A percentile compares a stretch with the other conserved stretches of the same genome.
Evolutionary conservation across 2,888 invertebrate genomes (phyloP).

Genomic region (Tiliacea citrago): DNA sequence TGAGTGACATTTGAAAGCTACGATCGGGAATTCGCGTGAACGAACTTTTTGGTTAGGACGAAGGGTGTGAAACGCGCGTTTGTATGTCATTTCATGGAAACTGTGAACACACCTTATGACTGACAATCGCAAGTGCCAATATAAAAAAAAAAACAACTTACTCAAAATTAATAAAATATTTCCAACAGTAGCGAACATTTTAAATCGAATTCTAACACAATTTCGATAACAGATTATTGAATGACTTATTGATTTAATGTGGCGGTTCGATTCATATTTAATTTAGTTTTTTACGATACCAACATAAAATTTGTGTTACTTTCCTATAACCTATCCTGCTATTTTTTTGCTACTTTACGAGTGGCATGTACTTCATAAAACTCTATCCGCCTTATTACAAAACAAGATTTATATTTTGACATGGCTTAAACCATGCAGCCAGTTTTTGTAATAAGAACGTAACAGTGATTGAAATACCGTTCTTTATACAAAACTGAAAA

Average conservation of each 20-base stretch:
- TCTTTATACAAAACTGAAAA: too few species aligned
- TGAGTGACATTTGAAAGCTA: background rate
- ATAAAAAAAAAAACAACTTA: slow-evolving; percentile 21
- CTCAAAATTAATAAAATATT: slow-evolving; percentile 31
- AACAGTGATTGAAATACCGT: too few species aligned
- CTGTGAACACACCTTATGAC: background rate
- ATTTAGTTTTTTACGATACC: slow-evolving; percentile 1
- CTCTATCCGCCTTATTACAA: too few species aligned
- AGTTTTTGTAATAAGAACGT: too few species aligned
- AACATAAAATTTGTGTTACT: background rate
- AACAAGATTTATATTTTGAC: too few species aligned
- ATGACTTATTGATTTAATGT: background rate
- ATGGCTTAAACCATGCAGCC: too few species aligned
- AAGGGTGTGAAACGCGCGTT: too few species aligned
- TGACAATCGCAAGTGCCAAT: background rate
- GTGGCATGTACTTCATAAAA: too few species aligned
- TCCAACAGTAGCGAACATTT: slow-evolving; percentile 46
- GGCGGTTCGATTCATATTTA: background rate
- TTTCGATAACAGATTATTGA: slow-evolving; percentile 17
- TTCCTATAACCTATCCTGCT: background rate
- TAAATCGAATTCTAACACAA: slow-evolving; percentile 9
- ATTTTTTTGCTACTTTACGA: too few species aligned
- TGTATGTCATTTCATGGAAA: too few species aligned
- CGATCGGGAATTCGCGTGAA: background rate
- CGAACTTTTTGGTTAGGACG: background rate